Evolutionary conservation across 1,140 invertebrate genomes (phyloP), one percentile per base, ranked within the genome.

Genomic region (Drosophila parabipectinata): DNA sequence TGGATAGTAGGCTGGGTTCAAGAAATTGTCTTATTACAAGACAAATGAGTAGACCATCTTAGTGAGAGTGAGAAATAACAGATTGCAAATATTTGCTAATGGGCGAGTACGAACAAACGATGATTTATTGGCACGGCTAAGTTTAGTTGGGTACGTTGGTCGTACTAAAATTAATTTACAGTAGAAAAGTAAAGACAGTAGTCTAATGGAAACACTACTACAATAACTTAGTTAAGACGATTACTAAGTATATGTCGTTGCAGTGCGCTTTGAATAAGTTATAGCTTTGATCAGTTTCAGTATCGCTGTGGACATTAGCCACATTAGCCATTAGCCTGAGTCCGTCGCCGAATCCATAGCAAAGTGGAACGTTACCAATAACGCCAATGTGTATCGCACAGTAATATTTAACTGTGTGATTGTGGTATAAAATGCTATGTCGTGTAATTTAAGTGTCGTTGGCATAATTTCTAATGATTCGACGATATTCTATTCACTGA

Each of bases 401-500:
- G 18, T 18, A 18, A 18, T 18, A 18, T 18, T 18, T 18, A 18
- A 18, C 18, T 18, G 18, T 61, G 34, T 41, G 18, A 52, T 28
- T 51, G 48, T 58, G 61, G 61, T 53, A 60, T 73, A 88, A 81
- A 90, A 90, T 34, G 85, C 81, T 74, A 88, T 80, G 55, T 80
- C 72, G 50, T 77, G 85, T 52, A 72, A 64, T 81, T 87, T 80
- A n/a, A 80, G 77, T 69, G 60, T 59, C 51, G 74, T 72, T 53
- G 85, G 85, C 73, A 90, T 88, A 54, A 88, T 59, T 84, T 84
- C 77, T 68, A 89, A 82, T 89, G 85, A 91, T 69, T 91, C 90
- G 14, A 90, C 79, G 32, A 88, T 90, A 72, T 91, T 91, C 90
- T 90, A 91, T 58, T 91, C 90, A 44, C 90, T 90, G 48, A 91